These are phyloP conservation scores for Euphydryas editha DNA, from an alignment of 2,888 invertebrate species.

Conservation along the genomic window DNA sequence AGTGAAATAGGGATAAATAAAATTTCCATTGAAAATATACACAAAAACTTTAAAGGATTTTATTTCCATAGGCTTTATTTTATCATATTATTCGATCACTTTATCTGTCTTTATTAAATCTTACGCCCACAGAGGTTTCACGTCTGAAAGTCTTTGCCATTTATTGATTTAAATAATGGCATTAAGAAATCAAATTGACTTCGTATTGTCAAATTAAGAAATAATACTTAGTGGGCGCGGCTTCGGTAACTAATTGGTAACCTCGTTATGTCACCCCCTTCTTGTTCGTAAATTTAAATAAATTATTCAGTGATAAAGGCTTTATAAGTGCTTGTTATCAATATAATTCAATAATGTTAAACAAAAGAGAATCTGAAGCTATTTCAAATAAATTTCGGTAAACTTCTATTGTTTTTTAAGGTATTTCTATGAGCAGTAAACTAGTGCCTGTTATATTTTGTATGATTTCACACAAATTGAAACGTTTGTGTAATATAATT, in stretches of 20 bases:
- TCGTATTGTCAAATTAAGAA: background rate
- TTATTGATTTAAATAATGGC: background rate
- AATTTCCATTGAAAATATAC: too few species aligned
- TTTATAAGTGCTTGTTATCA: constrained; percentile 4
- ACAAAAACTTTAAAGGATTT: too few species aligned
- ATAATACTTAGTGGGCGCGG: background rate
- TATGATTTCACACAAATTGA: too few species aligned
- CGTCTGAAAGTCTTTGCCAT: background rate
- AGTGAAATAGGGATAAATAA: too few species aligned
- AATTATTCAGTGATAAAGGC: constrained; percentile 12
- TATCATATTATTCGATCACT: too few species aligned
- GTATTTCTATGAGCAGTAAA: background rate
- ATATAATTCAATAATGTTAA: constrained; percentile 9
- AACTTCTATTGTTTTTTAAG: background rate
- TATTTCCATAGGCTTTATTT: too few species aligned
- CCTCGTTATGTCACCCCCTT: constrained; percentile 12
- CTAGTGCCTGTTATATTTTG: too few species aligned
- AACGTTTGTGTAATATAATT: too few species aligned
- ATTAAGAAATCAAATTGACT: background rate
- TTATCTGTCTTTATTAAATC: background rate
- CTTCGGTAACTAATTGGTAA: constrained; percentile 13
- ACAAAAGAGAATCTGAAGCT: background rate
- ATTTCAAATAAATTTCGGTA: background rate
- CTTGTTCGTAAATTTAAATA: background rate
- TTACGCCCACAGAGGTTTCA: background rate